Evolutionary conservation across 2,113 vertebrate genomes (phyloP).

Genomic region (Lasiurus borealis): DNA sequence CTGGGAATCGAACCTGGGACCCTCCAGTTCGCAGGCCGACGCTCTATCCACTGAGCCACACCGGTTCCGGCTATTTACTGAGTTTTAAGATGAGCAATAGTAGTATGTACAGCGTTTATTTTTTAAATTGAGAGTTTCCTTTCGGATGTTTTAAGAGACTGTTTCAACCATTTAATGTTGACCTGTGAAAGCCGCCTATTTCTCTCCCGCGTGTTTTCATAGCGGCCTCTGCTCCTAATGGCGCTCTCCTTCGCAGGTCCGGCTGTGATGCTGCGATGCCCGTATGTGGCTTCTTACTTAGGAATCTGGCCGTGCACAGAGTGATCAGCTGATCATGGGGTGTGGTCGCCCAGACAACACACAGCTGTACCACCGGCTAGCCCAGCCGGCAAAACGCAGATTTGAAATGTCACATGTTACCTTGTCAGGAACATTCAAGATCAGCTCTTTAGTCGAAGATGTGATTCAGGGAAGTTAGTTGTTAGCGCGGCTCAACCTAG

Average conservation of each 20-base stretch:
- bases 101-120: not conserved
- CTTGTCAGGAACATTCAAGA: conserved; percentile 1
- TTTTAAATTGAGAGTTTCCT: conserved; percentile 7
- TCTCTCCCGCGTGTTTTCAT: conserved; percentile 13
- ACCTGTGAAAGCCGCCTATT: not conserved
- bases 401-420: not conserved
- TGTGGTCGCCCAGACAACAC: not conserved
- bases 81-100: not conserved
- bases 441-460: not conserved
- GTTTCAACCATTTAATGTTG: not conserved
- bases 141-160: not conserved
- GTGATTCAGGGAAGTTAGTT: conserved; percentile 26
- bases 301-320: not conserved
- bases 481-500: not conserved
- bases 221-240: not conserved
- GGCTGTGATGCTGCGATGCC: not conserved
- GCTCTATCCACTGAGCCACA: no score
- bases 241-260: not conserved
- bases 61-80: no score
- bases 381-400: not conserved
- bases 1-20: no score
- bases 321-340: not conserved
- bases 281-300: not conserved
- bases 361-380: not conserved
- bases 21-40: no score